Conservation (phyloP, 37 sponge, comb jelly and placozoan genomes). For the Chondrosia reniformis region DNA sequence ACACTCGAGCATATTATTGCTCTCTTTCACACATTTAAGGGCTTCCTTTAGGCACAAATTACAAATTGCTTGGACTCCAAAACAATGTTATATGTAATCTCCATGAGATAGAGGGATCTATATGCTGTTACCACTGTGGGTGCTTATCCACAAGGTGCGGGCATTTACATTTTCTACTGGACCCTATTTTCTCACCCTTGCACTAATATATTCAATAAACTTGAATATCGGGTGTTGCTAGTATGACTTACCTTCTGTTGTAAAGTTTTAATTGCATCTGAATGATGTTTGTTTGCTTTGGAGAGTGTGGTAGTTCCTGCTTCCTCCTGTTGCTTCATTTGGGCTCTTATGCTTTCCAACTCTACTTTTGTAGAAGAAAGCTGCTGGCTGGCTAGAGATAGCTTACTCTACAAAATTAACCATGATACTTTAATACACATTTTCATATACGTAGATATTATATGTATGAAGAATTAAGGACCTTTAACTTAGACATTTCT, state of each 20-base stretch:
- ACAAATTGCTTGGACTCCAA: no score
- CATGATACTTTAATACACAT: neutral
- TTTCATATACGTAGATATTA: neutral
- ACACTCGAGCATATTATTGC: no score
- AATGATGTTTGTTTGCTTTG: conserved; percentile 6
- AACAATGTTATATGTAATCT: no score
- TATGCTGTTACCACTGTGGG: no score
- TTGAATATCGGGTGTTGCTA: no score
- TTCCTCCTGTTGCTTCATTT: conserved; percentile 9
- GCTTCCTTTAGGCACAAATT: no score
- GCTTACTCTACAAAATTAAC: neutral
- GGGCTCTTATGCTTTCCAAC: neutral
- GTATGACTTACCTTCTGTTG: conserved; percentile 1
- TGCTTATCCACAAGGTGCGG: no score
- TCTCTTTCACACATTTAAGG: no score
- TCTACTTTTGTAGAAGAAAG: neutral
- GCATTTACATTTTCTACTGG: no score
- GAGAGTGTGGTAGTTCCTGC: neutral
- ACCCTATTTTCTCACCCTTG: no score
- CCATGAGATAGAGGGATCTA: no score
- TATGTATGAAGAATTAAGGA: neutral
- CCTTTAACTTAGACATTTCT: conserved; percentile 2
- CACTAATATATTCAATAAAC: no score
- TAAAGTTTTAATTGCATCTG: neutral
- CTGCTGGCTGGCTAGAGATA: conserved; percentile 3